Evolutionary conservation across 1,140 invertebrate genomes (phyloP).

Genomic region (Reticulitermes speratus): DNA sequence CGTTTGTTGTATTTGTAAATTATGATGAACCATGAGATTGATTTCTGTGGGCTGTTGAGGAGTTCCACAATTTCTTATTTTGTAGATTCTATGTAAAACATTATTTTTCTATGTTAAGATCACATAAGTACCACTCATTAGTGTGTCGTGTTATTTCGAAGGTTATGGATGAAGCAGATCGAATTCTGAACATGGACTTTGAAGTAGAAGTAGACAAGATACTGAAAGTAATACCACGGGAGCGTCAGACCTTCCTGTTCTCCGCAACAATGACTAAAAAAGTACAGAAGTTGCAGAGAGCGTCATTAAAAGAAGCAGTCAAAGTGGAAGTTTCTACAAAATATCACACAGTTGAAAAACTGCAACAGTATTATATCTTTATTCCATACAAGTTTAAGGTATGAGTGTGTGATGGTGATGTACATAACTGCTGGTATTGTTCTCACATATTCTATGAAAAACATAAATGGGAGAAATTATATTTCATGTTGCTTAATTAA

Average conservation of each 20-base stretch:
- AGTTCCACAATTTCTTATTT: no score
- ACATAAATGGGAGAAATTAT: no score
- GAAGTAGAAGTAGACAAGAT: slow-evolving; percentile 97
- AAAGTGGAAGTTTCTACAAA: slow-evolving; percentile 95
- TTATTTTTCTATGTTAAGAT: no score
- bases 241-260: slow-evolving; percentile 86
- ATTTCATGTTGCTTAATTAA: no score
- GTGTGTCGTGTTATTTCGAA: slow-evolving; percentile 36
- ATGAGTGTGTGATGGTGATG: neutral
- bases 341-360: slow-evolving; percentile 96
- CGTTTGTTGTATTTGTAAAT: no score
- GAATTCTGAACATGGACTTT: slow-evolving; percentile 96
- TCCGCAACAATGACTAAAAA: slow-evolving; percentile 99
- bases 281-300: slow-evolving; percentile 93
- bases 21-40: no score
- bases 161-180: slow-evolving; percentile 95
- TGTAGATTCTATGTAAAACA: no score
- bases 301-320: slow-evolving; percentile 88
- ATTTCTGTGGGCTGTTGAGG: no score
- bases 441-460: no score
- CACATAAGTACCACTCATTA: no score
- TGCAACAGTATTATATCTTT: slow-evolving; percentile 95
- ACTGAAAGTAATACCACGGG: slow-evolving; percentile 84
- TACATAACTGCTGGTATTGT: no score
- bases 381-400: slow-evolving; percentile 96